A percentile compares a stretch with the other conserved stretches of the same genome.
Evolutionary conservation across 2,113 vertebrate genomes (phyloP).

Genomic region (Sciurus niger): DNA sequence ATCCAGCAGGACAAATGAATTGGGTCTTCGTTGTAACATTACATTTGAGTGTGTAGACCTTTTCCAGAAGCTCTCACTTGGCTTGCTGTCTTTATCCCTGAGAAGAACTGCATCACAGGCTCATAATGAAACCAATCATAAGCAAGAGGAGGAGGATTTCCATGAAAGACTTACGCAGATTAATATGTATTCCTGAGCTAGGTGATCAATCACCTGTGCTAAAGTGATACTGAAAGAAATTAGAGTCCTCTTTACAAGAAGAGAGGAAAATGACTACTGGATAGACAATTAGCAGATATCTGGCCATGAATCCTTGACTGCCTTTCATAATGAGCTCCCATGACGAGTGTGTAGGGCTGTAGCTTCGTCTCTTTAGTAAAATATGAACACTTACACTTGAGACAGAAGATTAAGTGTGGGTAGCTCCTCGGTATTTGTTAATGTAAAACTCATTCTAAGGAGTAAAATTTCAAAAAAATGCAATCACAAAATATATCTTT

Average conservation of each 20-base stretch:
- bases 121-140: neutral
- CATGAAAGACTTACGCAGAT: neutral
- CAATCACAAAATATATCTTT: constrained; percentile 34
- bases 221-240: neutral
- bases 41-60: constrained; percentile 3
- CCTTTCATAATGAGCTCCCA: neutral
- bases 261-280: neutral
- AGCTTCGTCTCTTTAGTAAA: neutral
- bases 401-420: neutral
- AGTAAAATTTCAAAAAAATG: constrained; percentile 4
- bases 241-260: neutral
- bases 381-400: neutral
- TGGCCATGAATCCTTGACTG: neutral
- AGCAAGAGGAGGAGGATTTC: neutral
- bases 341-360: neutral
- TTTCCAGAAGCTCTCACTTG: neutral
- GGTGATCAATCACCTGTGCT: neutral
- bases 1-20: neutral
- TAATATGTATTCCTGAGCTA: neutral
- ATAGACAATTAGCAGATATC: neutral
- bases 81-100: neutral
- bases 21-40: neutral
- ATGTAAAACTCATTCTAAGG: neutral
- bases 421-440: neutral
- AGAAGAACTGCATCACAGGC: neutral